Evolutionary conservation across 2,888 invertebrate genomes (phyloP), one percentile per base, ranked within the genome.

Genomic region (Ichneumon xanthorius): DNA sequence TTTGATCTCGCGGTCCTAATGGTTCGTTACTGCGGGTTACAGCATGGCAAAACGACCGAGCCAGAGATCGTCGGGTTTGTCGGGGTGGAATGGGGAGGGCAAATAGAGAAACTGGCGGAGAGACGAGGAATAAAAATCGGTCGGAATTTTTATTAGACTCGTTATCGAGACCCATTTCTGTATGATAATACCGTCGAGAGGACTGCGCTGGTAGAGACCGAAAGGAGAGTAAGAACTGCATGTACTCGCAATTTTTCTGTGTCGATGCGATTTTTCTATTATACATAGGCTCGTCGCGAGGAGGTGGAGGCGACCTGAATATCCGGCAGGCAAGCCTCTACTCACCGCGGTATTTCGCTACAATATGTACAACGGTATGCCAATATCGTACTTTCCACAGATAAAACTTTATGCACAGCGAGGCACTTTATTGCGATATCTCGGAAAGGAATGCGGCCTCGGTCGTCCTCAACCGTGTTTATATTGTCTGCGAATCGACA

Each of bases 391-490:
- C 71, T 50, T 37, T n/a, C n/a, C n/a, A 33, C 61, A 30, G n/a
- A 19, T 55, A 53, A 22, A 16, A 22, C 11, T 67, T 79, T 79
- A 53, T 72, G 61, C 79, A 63, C 45, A 37, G n/a, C 55, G 48
- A 48, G 58, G 55, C 50, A 73, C 50, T 81, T 77, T 55, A 81
- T 78, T 58, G 80, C 61, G 80, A 77, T 84, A 80, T 80, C 77
- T 84, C 72, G 50, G 14, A 45, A 50, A 45, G 37, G 22, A 65
- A 80, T 80, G 45, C 63, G 19, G 50, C 63, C 40, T 67, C 22
- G 22, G 16, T 53, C 50, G 55, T 16, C 53, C 71, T n/a, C 33
- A 19, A 75, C 4, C 33, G 72, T 22, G 58, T 67, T 71, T 19
- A 71, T 19, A 71, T 67, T 58, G 16, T 40, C 16, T 33, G 45